These are phyloP conservation scores for Oryzias curvinotus DNA, from an alignment of 2,113 vertebrate species.

Conservation along the genomic window DNA sequence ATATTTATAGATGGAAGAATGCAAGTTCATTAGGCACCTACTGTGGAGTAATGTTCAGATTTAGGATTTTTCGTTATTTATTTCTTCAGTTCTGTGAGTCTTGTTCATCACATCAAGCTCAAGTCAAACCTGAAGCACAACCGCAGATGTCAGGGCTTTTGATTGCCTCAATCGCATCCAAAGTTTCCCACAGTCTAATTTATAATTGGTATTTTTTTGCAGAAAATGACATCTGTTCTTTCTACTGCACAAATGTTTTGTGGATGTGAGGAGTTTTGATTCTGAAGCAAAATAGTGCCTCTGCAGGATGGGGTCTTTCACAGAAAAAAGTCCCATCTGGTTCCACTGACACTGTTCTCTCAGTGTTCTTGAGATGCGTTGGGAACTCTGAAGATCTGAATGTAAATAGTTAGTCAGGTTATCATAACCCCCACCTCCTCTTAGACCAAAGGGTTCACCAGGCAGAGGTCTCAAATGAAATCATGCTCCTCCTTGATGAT, in stretches of 20 bases:
- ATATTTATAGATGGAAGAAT: slow-evolving; percentile 56
- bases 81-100: neutral
- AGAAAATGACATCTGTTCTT: too few relatives aligned
- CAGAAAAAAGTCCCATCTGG: too few relatives aligned
- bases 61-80: neutral
- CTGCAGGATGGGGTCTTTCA: too few relatives aligned
- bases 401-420: slow-evolving; percentile 1
- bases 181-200: neutral
- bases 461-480: slow-evolving; percentile 35
- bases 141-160: neutral
- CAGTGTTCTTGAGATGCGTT: too few relatives aligned
- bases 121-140: neutral
- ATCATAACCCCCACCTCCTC: slow-evolving; percentile 22
- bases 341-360: too few relatives aligned
- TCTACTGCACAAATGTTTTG: too few relatives aligned
- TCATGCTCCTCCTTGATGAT: slow-evolving; percentile 50
- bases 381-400: slow-evolving; percentile 21
- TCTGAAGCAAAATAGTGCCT: too few relatives aligned
- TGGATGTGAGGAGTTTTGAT: too few relatives aligned
- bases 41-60: slow-evolving; percentile 22
- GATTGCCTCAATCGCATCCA: neutral
- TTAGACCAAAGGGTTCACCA: slow-evolving; percentile 27
- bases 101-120: neutral
- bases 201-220: too few relatives aligned
- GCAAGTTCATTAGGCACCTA: slow-evolving; percentile 28